Conservation (phyloP, 2,797 vertebrate species). For the Gambelia wislizenii region DNA sequence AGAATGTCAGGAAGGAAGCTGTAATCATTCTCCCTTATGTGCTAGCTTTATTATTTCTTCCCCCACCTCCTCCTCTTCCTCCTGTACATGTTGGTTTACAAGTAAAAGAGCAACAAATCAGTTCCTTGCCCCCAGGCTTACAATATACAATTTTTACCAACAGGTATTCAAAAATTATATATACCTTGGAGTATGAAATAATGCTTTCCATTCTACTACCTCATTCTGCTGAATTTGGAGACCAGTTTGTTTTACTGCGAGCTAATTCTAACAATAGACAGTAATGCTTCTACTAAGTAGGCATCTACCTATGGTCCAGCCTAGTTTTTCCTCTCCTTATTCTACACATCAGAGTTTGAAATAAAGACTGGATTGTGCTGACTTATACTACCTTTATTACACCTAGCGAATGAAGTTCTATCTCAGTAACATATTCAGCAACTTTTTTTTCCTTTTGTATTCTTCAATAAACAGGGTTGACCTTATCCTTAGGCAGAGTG, state of each 20-base stretch:
- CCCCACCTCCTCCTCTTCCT: too few relatives aligned
- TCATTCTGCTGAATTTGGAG: background rate
- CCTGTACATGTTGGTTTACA: too few relatives aligned
- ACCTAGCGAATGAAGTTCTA: background rate
- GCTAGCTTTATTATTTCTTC: background rate
- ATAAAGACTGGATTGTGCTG: background rate
- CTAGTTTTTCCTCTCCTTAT: background rate
- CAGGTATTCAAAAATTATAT: background rate
- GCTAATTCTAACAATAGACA: background rate
- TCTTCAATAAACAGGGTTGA: background rate
- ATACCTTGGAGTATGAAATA: background rate
- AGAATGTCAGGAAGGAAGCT: background rate
- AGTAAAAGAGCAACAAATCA: too few relatives aligned
- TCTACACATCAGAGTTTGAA: background rate
- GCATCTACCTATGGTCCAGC: background rate
- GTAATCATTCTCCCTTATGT: background rate
- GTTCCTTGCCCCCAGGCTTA: too few relatives aligned
- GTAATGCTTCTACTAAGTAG: background rate
- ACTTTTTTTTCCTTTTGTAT: background rate
- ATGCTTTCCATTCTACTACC: background rate
- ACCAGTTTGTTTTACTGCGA: background rate
- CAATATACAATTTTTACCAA: too few relatives aligned
- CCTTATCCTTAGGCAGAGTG: background rate
- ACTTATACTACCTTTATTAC: background rate
- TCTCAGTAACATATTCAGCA: background rate